Evolutionary conservation across 2,797 vertebrate genomes (phyloP), one percentile per base, ranked within the genome.

Genomic region (Allobates femoralis): DNA sequence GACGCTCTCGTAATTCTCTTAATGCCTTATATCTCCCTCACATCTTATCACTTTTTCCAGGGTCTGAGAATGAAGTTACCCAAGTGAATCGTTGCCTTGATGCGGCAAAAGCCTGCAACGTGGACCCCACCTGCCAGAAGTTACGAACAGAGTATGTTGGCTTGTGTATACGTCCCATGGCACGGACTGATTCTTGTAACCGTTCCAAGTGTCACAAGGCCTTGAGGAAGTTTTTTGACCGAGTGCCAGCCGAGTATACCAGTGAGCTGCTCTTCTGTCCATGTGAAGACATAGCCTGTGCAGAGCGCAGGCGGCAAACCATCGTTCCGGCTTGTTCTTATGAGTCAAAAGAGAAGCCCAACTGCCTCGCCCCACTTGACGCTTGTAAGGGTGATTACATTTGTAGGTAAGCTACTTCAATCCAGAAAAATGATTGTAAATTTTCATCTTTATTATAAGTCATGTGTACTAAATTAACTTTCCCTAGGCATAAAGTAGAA

Each of bases 221-320:
- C 0, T 92, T 99, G 91, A 95, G 98, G 91, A 96, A 96, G 92
- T 99, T 99, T 94, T 99, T 99, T 0, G 96, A 98, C 94, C 97
- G 97, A 0, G 98, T 97, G 67, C 97, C 97, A 0, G 95, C 96
- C 0, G 96, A 96, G 88, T 97, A 96, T 94, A 98, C 97, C 23
- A 96, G 98, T 0, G 97, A 97, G 94, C 94, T 99, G 90, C 96
- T 99, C 84, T 99, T 99, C 95, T 99, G 98, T 89, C 96, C 96
- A 5, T 99, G 98, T 11, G 95, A 96, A 0, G 94, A 96, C 93
- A 96, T 96, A 0, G 96, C 96, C 41, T 99, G 98, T 0, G 94
- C 96, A 0, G 98, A 99, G 87, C 96, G 98, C 83, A 95, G 98
- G 12, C 92, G 98, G 34, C 97, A 99, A 90, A 99, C 98, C 92